phyloP scores from a whole-genome alignment of 2,888 invertebrate species.

The Ferrisia virgata region DNA sequence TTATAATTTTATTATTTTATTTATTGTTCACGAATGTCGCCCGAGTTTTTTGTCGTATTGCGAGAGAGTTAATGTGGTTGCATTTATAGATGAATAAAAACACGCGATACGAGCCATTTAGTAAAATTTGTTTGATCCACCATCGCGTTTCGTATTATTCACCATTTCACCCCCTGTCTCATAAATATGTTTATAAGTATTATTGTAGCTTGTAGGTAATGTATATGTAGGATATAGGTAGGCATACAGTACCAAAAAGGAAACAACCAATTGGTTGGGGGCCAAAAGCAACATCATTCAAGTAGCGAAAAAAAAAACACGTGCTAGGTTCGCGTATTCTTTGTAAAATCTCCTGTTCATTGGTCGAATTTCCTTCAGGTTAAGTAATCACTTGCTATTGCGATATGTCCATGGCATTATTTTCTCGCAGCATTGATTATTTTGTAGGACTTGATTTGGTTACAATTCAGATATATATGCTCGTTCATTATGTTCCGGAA shows the following conservation, averaged over 20 bases:
- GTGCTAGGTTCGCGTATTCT: not conserved
- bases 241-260: not conserved
- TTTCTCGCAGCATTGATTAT: too few relatives aligned
- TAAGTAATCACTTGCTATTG: too few relatives aligned
- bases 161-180: not conserved
- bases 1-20: slow-evolving; percentile 28
- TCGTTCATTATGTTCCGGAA: too few relatives aligned
- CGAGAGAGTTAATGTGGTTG: not conserved
- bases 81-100: slow-evolving; percentile 7
- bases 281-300: slow-evolving; percentile 1
- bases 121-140: slow-evolving; percentile 28
- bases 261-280: slow-evolving; percentile 1
- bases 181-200: not conserved
- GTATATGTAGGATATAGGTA: not conserved
- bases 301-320: slow-evolving; percentile 15
- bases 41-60: not conserved
- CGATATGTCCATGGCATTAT: too few relatives aligned
- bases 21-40: slow-evolving; percentile 27
- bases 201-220: not conserved
- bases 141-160: not conserved
- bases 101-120: slow-evolving; percentile 25
- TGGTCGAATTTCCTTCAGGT: not conserved
- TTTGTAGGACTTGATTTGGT: too few relatives aligned
- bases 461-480: too few relatives aligned
- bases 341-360: not conserved